These are phyloP conservation scores for Hippocampus barbouri DNA, from an alignment of 2,113 vertebrate genomes.

Conservation along the genomic window DNA sequence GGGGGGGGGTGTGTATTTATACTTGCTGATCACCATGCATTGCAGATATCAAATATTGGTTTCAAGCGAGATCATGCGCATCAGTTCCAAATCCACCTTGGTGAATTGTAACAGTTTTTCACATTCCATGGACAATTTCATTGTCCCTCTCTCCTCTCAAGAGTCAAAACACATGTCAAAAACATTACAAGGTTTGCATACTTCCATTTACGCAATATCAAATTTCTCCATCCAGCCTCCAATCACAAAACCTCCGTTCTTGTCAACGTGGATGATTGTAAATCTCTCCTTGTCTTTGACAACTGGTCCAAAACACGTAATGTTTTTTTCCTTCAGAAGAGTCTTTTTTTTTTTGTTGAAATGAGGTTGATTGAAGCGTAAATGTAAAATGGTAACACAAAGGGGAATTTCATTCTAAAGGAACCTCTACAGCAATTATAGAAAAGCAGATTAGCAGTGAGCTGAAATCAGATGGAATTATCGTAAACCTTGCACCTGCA, in stretches of 20 bases:
- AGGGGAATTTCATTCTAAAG: conserved; percentile 30
- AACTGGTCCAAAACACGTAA: background rate
- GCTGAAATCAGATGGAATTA: conserved; percentile 24
- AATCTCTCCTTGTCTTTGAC: background rate
- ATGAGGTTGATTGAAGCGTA: background rate
- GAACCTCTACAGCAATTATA: conserved; percentile 26
- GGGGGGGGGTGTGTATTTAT: too few relatives aligned
- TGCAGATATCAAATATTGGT: background rate
- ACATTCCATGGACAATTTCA: background rate
- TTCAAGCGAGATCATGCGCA: background rate
- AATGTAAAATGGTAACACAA: conserved; percentile 24
- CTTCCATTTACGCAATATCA: background rate
- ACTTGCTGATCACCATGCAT: background rate
- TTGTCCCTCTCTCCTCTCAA: background rate
- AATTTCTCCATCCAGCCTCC: too few relatives aligned
- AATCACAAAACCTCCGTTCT: too few relatives aligned
- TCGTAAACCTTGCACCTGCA: conserved; percentile 9
- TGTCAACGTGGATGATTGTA: too few relatives aligned
- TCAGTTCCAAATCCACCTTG: background rate
- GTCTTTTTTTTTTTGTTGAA: too few relatives aligned
- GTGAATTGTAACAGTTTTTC: background rate
- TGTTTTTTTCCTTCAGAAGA: background rate
- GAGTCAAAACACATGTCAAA: background rate
- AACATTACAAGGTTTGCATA: background rate
- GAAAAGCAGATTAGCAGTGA: conserved; percentile 36